A percentile compares a stretch with the other conserved stretches of the same genome.
phyloP scores from a whole-genome alignment of 2,113 vertebrate species.

The Cottus gobio region DNA sequence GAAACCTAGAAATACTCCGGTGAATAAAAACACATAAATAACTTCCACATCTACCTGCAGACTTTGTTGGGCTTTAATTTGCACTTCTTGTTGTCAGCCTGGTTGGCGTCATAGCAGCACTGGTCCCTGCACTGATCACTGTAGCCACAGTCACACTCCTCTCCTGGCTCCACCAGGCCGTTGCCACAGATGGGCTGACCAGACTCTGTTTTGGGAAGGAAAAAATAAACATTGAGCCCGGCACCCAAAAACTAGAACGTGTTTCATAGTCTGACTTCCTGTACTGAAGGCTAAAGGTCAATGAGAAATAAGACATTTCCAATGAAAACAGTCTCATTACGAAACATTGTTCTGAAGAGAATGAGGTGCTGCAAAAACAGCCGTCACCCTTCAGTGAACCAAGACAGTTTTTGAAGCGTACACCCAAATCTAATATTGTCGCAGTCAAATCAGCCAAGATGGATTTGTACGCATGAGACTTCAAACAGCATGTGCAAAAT shows the following conservation, averaged over 20 bases:
- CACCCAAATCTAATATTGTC: neutral
- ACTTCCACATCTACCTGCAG: conserved; percentile 88
- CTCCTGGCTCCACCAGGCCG: conserved; percentile 95
- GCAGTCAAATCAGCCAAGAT: neutral
- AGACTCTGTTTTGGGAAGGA: conserved; percentile 85
- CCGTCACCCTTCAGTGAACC: neutral
- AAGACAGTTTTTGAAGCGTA: neutral
- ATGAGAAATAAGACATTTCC: neutral
- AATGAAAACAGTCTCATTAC: neutral
- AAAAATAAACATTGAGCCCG: conserved; percentile 18
- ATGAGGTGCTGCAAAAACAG: neutral
- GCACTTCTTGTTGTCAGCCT: conserved; percentile 93
- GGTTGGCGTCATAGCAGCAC: conserved; percentile 96
- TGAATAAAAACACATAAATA: neutral
- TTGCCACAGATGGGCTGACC: conserved; percentile 99
- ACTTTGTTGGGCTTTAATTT: conserved; percentile 89
- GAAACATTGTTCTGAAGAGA: neutral
- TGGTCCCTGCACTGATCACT: conserved; percentile 96
- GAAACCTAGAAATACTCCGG: neutral
- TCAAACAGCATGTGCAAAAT: conserved; percentile 17
- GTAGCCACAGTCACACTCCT: conserved; percentile 97
- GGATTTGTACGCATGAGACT: neutral
- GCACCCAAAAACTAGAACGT: conserved; percentile 1
- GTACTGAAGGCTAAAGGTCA: neutral
- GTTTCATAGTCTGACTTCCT: neutral